Conservation (phyloP, 2,113 vertebrate genomes). For the Sylvia atricapilla region DNA sequence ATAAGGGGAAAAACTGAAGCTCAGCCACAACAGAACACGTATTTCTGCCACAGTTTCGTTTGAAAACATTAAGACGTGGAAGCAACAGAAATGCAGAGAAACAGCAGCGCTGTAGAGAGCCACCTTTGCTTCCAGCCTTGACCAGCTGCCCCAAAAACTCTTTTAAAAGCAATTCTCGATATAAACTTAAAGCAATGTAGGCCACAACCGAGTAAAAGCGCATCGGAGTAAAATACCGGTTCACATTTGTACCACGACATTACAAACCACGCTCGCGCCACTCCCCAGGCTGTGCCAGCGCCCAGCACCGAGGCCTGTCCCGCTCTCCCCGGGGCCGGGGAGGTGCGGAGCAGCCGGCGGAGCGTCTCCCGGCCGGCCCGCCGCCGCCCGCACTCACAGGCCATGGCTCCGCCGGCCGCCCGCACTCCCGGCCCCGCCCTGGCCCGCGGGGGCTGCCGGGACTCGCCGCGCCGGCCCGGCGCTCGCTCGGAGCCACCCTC, state of each 20-base stretch:
- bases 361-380: no score
- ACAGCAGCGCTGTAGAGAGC: rapidly evolving
- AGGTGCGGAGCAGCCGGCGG: no score
- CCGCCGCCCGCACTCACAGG: no score
- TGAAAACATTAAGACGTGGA: background rate
- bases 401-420: background rate
- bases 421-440: background rate
- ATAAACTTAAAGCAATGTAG: background rate
- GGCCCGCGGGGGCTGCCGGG: background rate
- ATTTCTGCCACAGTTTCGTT: background rate
- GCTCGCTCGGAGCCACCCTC: rapidly evolving
- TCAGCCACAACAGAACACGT: background rate
- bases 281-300: rapidly evolving
- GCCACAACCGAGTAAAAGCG: rapidly evolving
- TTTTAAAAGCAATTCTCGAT: background rate
- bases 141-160: background rate
- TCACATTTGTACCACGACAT: rapidly evolving
- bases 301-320: background rate
- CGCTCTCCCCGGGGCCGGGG: rapidly evolving
- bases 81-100: background rate
- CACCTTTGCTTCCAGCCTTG: background rate
- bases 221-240: rapidly evolving
- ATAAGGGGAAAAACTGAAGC: background rate
- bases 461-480: background rate
- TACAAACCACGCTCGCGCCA: rapidly evolving